Evolutionary conservation across 2,888 invertebrate genomes (phyloP), one percentile per base, ranked within the genome.

Genomic region (Nomada fabriciana): DNA sequence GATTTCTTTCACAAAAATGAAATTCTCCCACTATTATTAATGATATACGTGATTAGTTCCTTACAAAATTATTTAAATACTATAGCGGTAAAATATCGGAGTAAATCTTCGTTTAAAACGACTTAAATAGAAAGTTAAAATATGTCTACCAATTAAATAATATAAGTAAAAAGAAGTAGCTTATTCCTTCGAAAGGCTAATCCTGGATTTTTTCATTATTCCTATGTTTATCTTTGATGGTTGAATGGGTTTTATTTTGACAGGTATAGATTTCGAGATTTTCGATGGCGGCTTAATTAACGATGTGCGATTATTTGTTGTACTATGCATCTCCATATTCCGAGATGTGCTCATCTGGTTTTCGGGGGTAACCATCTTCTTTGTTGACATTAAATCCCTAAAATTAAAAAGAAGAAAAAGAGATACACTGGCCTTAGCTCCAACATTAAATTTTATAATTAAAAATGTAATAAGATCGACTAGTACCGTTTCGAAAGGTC

Each of bases 271-370:
- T 50, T 82, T 80, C 3, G 59, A 68, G 15, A 82, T 42, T 68
- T 75, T 80, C 10, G 80, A 52, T 1, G 82, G 76, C 50, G 63
- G 71, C 47, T 82, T 82, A 2, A 80, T n/a, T 69, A 74, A 74
- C 15, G 79, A 61, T 4, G 29, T 55, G 18, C 80, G 70, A 52
- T 1, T 20, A 18, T 23, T 57, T 3, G 72, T 1, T 15, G 42
- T 25, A 18, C 68, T 69, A 2, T 23, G 4, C 13, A 60, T 23
- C 23, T 64, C 68, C 10, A n/a, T 42, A 0, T 65, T 76, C 36
- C n/a, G 3, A 2, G 70, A 36, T 29, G 18, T 15, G 15, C 20
- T 4, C 5, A 20, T 23, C 29, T 53, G 64, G 25, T 50, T 53
- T 18, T 71, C 65, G 1, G 72, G 43, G 3, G 78, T 23, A 13